phyloP scores from a whole-genome alignment of 2,888 invertebrate genomes.

The Anarsia innoxiella region DNA sequence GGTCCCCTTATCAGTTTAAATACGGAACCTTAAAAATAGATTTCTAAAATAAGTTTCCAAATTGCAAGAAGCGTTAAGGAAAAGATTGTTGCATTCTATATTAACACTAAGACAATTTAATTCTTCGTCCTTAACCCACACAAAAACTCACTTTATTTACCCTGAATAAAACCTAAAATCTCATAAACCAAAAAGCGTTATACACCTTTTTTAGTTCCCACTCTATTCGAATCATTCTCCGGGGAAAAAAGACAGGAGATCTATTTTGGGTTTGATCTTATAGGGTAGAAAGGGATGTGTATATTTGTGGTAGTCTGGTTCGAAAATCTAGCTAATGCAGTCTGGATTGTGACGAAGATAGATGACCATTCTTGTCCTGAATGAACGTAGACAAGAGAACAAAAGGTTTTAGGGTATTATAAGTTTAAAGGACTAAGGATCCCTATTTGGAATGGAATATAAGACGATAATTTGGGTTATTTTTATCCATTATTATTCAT shows the following conservation, averaged over 20 bases:
- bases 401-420: slow-evolving; percentile 23
- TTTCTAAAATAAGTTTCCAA: too few relatives aligned
- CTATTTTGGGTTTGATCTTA: slow-evolving; percentile 24
- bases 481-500: too few relatives aligned
- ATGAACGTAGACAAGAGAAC: slow-evolving; percentile 39
- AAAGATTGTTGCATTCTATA: slow-evolving; percentile 55
- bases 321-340: slow-evolving; percentile 57
- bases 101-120: slow-evolving; percentile 59
- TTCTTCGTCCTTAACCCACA: slow-evolving; percentile 25
- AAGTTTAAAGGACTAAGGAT: slow-evolving; percentile 4
- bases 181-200: slow-evolving; percentile 17
- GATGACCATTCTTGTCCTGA: slow-evolving; percentile 54
- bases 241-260: slow-evolving; percentile 42
- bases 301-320: slow-evolving; percentile 29
- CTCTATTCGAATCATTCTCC: slow-evolving; percentile 61
- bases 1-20: too few relatives aligned
- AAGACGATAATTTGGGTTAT: too few relatives aligned
- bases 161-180: slow-evolving; percentile 23
- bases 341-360: slow-evolving; percentile 64
- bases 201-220: slow-evolving; percentile 47
- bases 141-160: slow-evolving; percentile 23
- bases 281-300: slow-evolving; percentile 38
- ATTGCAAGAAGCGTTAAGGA: too few relatives aligned
- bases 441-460: too few relatives aligned
- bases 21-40: too few relatives aligned